Conservation (phyloP, 1,140 invertebrate genomes). For the Anthonomus grandis region DNA sequence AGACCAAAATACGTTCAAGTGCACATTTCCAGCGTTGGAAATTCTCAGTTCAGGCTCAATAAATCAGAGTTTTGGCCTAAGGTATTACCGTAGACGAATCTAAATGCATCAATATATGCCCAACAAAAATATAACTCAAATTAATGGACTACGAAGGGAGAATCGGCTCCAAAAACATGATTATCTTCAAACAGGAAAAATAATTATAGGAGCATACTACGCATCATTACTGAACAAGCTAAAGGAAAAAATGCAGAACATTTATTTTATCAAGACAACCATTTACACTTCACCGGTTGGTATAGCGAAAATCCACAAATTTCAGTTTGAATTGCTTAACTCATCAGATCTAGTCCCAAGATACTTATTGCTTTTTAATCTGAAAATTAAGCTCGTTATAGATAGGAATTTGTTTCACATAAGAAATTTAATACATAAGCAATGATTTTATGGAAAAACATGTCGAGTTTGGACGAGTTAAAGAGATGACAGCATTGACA, state of each 20-base stretch:
- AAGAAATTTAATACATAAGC: conserved; percentile 30
- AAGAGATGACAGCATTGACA: conserved; percentile 29
- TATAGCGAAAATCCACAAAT: conserved; percentile 46
- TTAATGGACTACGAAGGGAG: too few species aligned
- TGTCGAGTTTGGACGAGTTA: conserved; percentile 22
- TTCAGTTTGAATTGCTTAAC: conserved; percentile 47
- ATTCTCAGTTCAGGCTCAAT: too few species aligned
- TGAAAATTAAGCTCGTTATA: conserved; percentile 31
- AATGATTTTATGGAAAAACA: conserved; percentile 33
- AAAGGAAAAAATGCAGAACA: conserved; percentile 42
- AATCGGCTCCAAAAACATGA: too few species aligned
- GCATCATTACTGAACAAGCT: conserved; percentile 46
- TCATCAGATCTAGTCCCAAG: conserved; percentile 42
- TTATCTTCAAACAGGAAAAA: conserved; percentile 51
- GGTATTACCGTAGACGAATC: too few species aligned
- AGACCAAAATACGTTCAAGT: too few species aligned
- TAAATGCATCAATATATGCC: too few species aligned
- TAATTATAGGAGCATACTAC: conserved; percentile 46
- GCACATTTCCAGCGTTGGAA: too few species aligned
- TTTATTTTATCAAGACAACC: conserved; percentile 35
- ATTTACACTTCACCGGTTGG: conserved; percentile 36
- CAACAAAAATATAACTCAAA: too few species aligned
- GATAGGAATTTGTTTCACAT: conserved; percentile 37
- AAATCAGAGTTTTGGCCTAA: too few species aligned
- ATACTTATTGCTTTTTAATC: conserved; percentile 21